Conservation (phyloP, 2,888 invertebrate genomes). For the Eudemis profundana region DNA sequence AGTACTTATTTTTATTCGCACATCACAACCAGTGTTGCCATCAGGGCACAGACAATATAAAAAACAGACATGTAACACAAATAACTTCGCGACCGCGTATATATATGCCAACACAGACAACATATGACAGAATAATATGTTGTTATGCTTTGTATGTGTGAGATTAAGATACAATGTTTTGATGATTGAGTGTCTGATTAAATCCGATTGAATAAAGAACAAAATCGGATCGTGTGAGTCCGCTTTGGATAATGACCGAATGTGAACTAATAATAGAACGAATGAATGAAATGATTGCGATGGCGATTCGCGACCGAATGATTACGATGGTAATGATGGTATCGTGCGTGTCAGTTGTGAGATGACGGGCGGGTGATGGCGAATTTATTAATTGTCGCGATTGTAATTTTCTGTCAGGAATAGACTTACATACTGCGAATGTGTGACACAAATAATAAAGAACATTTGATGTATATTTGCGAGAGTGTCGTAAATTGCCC, state of each 20-base stretch:
- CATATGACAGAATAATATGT: too few species aligned
- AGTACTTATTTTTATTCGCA: too few species aligned
- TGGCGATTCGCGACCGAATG: slow-evolving; percentile 42
- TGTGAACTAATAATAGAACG: slow-evolving; percentile 23
- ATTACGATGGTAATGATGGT: slow-evolving; percentile 43
- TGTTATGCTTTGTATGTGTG: too few species aligned
- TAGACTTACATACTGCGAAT: slow-evolving; percentile 52
- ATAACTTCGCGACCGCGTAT: too few species aligned
- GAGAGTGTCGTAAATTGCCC: slow-evolving; percentile 55
- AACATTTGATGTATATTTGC: slow-evolving; percentile 40
- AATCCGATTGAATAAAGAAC: background rate
- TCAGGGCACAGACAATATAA: too few species aligned
- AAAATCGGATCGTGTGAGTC: background rate
- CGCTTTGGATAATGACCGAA: slow-evolving; percentile 27
- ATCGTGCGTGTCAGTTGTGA: slow-evolving; percentile 49
- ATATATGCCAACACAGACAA: too few species aligned
- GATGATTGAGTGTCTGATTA: too few species aligned
- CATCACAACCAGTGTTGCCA: too few species aligned
- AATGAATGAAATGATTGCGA: slow-evolving; percentile 31
- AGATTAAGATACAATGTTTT: too few species aligned
- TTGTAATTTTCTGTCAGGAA: slow-evolving; percentile 49
- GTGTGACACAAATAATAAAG: slow-evolving; percentile 46
- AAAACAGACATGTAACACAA: too few species aligned
- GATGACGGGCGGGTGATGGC: slow-evolving; percentile 62
- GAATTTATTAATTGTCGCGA: slow-evolving; percentile 52